Evolutionary conservation across 2,888 invertebrate genomes (phyloP).

Genomic region (Cybosia mesomella): DNA sequence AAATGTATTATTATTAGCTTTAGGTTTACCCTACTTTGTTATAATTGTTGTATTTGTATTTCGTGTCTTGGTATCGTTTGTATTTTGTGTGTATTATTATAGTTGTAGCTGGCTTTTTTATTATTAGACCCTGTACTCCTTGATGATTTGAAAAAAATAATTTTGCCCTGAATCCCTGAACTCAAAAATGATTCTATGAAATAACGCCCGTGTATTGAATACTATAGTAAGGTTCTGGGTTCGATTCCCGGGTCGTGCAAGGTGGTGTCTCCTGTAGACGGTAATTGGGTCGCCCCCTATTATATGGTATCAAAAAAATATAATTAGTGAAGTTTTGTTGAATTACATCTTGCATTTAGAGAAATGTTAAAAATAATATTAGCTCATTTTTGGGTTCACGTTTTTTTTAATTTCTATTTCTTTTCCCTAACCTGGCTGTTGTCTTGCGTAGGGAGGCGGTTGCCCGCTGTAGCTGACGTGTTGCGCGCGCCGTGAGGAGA

Average conservation of each 20-base stretch:
- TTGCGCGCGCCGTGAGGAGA: conserved; percentile 72
- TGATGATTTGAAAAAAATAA: conserved; percentile 19
- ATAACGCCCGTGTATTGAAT: background rate
- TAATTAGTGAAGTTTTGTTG: too few relatives aligned
- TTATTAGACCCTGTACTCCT: conserved; percentile 18
- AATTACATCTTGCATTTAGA: background rate
- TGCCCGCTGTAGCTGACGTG: conserved; percentile 85
- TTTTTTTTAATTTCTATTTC: conserved; percentile 30
- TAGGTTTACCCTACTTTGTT: conserved; percentile 1
- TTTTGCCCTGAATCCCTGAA: conserved; percentile 6
- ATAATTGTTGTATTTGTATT: background rate
- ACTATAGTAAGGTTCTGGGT: background rate
- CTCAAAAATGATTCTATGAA: conserved; percentile 2
- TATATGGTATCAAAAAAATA: background rate
- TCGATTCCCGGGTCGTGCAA: background rate
- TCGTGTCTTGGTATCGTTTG: background rate
- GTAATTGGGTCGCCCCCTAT: background rate
- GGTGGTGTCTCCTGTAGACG: background rate
- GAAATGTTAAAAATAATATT: background rate
- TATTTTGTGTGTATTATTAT: conserved; percentile 17
- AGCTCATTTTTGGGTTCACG: conserved; percentile 26
- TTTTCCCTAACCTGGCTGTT: conserved; percentile 57
- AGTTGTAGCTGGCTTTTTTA: conserved; percentile 4
- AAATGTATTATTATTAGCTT: background rate
- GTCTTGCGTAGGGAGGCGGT: conserved; percentile 79